Base-by-base conservation (phyloP, 2,113 vertebrate species). In the Hemibagrus wyckioides region DNA sequence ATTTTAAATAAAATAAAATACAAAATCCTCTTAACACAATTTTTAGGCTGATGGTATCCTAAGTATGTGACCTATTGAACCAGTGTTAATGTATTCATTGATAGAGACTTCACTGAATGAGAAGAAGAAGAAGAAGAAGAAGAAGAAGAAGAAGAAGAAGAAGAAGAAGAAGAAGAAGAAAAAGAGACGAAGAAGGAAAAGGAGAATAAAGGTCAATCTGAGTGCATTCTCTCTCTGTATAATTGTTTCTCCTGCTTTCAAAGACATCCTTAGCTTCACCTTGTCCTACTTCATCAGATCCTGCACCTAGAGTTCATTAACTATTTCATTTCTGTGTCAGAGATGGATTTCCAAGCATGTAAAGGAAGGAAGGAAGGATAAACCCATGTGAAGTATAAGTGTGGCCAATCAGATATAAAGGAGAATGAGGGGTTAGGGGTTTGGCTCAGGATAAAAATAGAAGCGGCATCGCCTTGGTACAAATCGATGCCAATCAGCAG, bases 381-480 rank as follows among this genome's bases (percentile, higher is more conserved):
- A 82, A 41, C 36, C 41, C 25, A 36, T 50, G 25, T 33, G 61
- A 56, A 11, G 23, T 82, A 21, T 50, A 11, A 23, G 33, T 73
- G 59, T 50, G 44, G 52, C 54, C 82, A 84, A 87, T 85, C 65
- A 30, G 30, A 56, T 87, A 21, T 41, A 39, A 82, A 21, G 61
- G 6, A 56, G 41, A 61, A 41, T 2, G 15, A 15, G 36, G 59
- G 50, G 52, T 59, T 36, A 61, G 80, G 61, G 67, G 52, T 63
- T 63, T 39, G 87, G 52, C 10, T 63, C 5, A 4, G 54, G 85
- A 75, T 89, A 89, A 81, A 75, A 81, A 87, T 89, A 89, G 88
- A 84, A 89, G 30, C 50, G 13, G 69, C 21, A 67, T 56, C 3
- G 77, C 61, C 52, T 71, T 76, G 48, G 76, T 63, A 81, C 76